Percentiles rank a stretch among this genome's conserved stretches.
Evolutionary conservation across 2,888 invertebrate genomes (phyloP).

Genomic region (Antheraea yamamai): DNA sequence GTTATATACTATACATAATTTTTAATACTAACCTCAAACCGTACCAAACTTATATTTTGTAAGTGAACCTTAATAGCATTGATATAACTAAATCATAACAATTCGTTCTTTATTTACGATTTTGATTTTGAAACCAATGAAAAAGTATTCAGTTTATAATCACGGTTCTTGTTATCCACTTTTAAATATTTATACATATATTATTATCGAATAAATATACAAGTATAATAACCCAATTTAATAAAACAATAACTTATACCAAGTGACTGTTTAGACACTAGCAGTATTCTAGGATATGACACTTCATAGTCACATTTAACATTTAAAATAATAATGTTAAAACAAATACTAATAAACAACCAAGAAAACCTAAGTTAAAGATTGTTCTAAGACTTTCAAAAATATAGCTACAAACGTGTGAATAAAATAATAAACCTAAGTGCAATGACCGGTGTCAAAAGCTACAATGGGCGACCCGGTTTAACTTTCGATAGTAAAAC

Average conservation of each 20-base stretch:
- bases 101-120: constrained; percentile 15
- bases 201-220: background rate
- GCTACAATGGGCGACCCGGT: no score
- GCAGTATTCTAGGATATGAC: no score
- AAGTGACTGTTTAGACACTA: no score
- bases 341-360: no score
- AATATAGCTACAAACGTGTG: no score
- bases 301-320: no score
- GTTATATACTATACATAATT: constrained; percentile 64
- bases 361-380: no score
- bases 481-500: no score
- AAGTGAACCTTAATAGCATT: constrained; percentile 58
- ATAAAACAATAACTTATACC: background rate
- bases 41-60: constrained; percentile 78
- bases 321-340: no score
- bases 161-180: background rate
- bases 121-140: background rate
- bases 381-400: no score
- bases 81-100: constrained; percentile 26
- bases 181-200: background rate
- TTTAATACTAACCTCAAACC: constrained; percentile 77
- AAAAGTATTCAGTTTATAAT: background rate
- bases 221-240: background rate
- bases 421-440: no score
- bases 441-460: no score